Base-by-base conservation (phyloP, 2,888 invertebrate genomes). In the Halictus ligatus region DNA sequence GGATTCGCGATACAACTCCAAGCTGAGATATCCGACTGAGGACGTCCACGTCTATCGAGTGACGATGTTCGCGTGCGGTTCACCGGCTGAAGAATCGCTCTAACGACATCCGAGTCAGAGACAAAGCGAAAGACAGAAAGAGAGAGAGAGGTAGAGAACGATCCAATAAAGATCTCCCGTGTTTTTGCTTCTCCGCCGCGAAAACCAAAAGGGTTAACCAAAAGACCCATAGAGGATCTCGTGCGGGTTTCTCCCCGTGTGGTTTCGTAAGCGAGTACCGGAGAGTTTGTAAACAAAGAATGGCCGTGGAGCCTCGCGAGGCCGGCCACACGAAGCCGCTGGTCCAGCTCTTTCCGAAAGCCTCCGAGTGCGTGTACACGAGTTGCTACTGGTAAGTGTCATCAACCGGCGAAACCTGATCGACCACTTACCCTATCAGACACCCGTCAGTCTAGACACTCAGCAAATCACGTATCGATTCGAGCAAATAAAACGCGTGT, bases 301-400 rank as follows among this genome's bases (percentile, higher is more conserved):
- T 95, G 95, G 95, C 95, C 80, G 93, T 90, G 85, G 94, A 94
- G 84, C 91, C 94, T 88, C 94, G 94, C 88, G 93, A 92, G 83
- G 91, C 92, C 80, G 94, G 94, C 78, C 93, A 94, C 88, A 91
- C 93, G 50, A 95, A 95, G 87, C 94, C 95, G 74, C 89, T 95
- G 89, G 93, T 95, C 88, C 96, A 96, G 86, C 94, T 98, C 91
- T 98, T 98, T 95, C 96, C 97, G 76, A 98, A 97, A 96, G 97
- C 97, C 93, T 96, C 97, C 81, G 98, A 98, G 91, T 98, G 98
- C 95, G 97, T 97, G 92, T 98, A 98, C 95, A 98, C 98, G 92
- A 97, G 98, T 93, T 98, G 98, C 96, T 98, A 98, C 95, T 98
- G 98, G 98, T 97, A 96, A 97, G 97, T 89, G 79, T 54, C 15